Evolutionary conservation across 2,888 invertebrate species (phyloP).

Genomic region (Himalopsyche anomala): DNA sequence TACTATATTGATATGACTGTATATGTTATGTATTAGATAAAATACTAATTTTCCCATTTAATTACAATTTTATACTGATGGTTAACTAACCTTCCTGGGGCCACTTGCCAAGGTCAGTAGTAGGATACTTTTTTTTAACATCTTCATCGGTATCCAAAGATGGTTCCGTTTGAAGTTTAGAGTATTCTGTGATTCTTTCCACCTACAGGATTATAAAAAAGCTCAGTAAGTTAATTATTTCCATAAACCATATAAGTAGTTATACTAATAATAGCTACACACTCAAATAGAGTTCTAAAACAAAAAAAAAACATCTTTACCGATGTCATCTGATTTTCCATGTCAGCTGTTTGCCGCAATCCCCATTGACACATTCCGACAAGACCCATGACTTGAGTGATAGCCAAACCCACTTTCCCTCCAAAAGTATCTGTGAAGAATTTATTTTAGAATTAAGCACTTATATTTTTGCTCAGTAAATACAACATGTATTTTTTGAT

Average conservation of each 20-base stretch:
- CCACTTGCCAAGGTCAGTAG: conserved; percentile 72
- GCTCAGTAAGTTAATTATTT: background rate
- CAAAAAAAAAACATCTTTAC: conserved; percentile 72
- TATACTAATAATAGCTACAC: too few relatives aligned
- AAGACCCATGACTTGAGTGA: conserved; percentile 83
- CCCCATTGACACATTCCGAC: conserved; percentile 89
- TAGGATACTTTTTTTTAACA: conserved; percentile 71
- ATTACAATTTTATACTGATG: too few relatives aligned
- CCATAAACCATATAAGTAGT: background rate
- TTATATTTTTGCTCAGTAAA: background rate
- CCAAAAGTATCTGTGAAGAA: conserved; percentile 73
- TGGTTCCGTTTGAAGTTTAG: conserved; percentile 80
- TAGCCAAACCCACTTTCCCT: conserved; percentile 84
- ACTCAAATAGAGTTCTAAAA: background rate
- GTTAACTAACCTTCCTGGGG: conserved; percentile 73
- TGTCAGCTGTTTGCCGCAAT: conserved; percentile 90
- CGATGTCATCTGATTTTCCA: conserved; percentile 88
- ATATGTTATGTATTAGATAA: too few relatives aligned
- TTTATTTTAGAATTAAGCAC: background rate
- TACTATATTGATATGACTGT: too few relatives aligned
- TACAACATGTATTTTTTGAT: background rate
- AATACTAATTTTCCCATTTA: too few relatives aligned
- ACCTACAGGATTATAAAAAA: conserved; percentile 68
- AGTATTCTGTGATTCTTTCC: conserved; percentile 90
- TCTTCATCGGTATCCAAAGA: conserved; percentile 74